A percentile compares a stretch with the other conserved stretches of the same genome.
phyloP scores from a whole-genome alignment of 92 coral and sea anemone genomes.

The Phenganax marumi region DNA sequence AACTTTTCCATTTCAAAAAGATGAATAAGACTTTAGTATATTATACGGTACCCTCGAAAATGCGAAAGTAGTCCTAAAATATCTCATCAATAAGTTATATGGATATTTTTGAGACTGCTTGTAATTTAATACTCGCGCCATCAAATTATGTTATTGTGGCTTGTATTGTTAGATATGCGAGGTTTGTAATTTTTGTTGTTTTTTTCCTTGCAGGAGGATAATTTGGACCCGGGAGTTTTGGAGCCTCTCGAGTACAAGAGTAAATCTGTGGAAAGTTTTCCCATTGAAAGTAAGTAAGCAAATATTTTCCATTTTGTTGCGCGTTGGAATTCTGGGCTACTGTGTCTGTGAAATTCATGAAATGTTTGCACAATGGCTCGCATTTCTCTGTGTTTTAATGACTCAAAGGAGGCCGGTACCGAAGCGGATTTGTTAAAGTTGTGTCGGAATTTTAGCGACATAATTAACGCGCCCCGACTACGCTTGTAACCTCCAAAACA shows the following conservation, averaged over 20 bases:
- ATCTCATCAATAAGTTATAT: neutral
- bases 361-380: constrained; percentile 36
- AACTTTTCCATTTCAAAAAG: too few species aligned
- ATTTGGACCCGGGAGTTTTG: constrained; percentile 21
- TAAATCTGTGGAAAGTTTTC: constrained; percentile 67
- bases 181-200: neutral
- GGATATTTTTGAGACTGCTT: neutral
- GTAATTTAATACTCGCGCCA: constrained; percentile 6
- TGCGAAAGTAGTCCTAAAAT: neutral
- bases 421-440: constrained; percentile 32
- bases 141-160: constrained; percentile 7
- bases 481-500: neutral
- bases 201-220: constrained; percentile 28
- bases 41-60: too few species aligned
- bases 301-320: neutral
- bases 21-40: too few species aligned
- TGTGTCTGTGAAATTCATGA: constrained; percentile 42
- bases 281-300: constrained; percentile 78
- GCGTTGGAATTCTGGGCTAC: constrained; percentile 1
- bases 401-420: constrained; percentile 40
- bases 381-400: constrained; percentile 33
- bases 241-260: constrained; percentile 47
- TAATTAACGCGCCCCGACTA: constrained; percentile 22
- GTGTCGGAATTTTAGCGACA: constrained; percentile 6
- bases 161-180: neutral